Evolutionary conservation across 1,140 invertebrate genomes (phyloP), one percentile per base, ranked within the genome.

Genomic region (Pseudomyrmex concolor): DNA sequence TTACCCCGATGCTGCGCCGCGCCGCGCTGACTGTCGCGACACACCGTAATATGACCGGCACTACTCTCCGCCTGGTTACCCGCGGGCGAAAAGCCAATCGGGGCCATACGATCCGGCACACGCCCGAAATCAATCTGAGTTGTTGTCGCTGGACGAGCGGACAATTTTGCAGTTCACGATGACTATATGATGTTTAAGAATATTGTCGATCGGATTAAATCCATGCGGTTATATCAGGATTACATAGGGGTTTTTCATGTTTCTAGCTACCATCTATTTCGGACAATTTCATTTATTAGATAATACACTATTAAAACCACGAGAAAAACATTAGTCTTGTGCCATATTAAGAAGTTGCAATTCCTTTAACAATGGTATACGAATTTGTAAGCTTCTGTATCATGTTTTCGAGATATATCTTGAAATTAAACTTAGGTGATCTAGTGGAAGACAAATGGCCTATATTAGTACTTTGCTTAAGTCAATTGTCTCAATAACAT

Each of bases 41-140:
- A 88, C 70, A 83, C 84, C 80, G 86, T 86, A 85, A 86, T 88
- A 86, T 86, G 76, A 88, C 87, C 81, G 67, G 57, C 84, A 57
- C 78, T 83, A 43, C 71, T 63, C 67, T 19, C 78, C 62, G 45
- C 51, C 66, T 55, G 25, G 68, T 66, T 74, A 54, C 74, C 87
- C 84, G 80, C 84, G 74, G 87, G 87, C 86, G 57, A 88, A 85
- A 89, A 88, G 86, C 87, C 87, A 89, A 89, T 88, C 84, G 87
- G 45, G 80, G 78, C 86, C 73, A 84, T 88, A 89, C 82, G 67
- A 89, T 87, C 59, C 76, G 82, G 84, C 82, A 89, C 73, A 87
- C 85, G 72, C 72, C 81, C 85, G 87, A 89, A 89, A 89, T 87
- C 88, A 87, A 89, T 89, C 85, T 78, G 87, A 71, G 63, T 74